Conservation (phyloP, 1,140 invertebrate species). For the Armadillidium nasatum region DNA sequence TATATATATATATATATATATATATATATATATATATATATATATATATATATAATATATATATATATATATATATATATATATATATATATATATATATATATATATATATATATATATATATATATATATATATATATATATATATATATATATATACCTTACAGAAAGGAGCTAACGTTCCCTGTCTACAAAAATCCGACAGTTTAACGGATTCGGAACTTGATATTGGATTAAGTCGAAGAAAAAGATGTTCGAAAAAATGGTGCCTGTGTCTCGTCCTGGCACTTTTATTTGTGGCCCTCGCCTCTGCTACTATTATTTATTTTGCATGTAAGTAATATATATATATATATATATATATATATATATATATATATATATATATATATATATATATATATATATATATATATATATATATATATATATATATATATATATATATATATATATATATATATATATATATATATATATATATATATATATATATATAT, state of each 20-base stretch:
- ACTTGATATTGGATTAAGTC: conserved; percentile 25
- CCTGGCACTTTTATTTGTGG: conserved; percentile 71
- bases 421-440: conserved; percentile 6
- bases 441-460: no score
- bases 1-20: neutral
- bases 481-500: no score
- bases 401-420: neutral
- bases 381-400: conserved; percentile 6
- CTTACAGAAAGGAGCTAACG: conserved; percentile 25
- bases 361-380: conserved; percentile 6
- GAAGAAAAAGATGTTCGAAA: conserved; percentile 35
- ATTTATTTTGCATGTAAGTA: conserved; percentile 83
- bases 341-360: neutral
- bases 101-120: conserved; percentile 6
- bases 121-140: conserved; percentile 6
- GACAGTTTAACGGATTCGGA: conserved; percentile 40
- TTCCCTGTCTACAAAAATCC: conserved; percentile 39
- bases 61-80: neutral
- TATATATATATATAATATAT: neutral
- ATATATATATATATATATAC: neutral
- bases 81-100: conserved; percentile 1
- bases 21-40: neutral
- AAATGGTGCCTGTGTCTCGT: conserved; percentile 69
- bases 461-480: no score
- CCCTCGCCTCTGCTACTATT: conserved; percentile 70